Base-by-base conservation (phyloP, 2,113 vertebrate genomes). In the Eurystomus gularis region DNA sequence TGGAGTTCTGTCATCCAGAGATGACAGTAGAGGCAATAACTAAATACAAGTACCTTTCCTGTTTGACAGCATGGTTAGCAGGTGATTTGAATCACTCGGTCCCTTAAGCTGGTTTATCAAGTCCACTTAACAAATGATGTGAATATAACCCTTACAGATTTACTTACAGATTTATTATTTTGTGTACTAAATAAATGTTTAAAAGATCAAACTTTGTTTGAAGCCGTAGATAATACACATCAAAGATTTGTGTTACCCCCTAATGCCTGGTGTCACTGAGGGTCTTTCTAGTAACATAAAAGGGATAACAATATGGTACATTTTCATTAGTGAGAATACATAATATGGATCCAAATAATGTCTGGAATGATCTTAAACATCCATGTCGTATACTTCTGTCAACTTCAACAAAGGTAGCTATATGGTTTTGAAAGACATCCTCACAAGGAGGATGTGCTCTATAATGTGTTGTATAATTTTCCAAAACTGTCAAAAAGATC, bases 401-500 rank as follows among this genome's bases (percentile, higher is more conserved):
- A 86, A 37, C 28, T 75, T 96, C 60, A 84, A 61, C 42, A 95
- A 72, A 66, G 33, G 17, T n/a, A 62, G 54, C 66, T 81, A 13
- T 79, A 49, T 73, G 82, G 28, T 85, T 96, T 83, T 92, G 76
- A 55, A 88, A 93, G 61, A 40, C 55, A 65, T 60, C 48, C 39
- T 87, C 58, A 69, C 62, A 46, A 83, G 64, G 92, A 93, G 86
- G 64, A 73, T 62, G 14, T 33, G 33, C 69, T 89, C 29, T 66
- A 57, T 21, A 62, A 37, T 31, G 28, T 70, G 29, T 42, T 88
- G 37, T 62, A 24, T 68, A 72, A 92, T 73, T 9, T 70, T 90
- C 71, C 35, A 86, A 95, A 86, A 84, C 69, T 83, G 96, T 83
- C 58, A 90, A 71, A 94, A 92, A 80, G 49, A 55, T 66, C 28